Evolutionary conservation across 2,113 vertebrate species (phyloP), one percentile per base, ranked within the genome.

Genomic region (Pygoscelis adeliae): DNA sequence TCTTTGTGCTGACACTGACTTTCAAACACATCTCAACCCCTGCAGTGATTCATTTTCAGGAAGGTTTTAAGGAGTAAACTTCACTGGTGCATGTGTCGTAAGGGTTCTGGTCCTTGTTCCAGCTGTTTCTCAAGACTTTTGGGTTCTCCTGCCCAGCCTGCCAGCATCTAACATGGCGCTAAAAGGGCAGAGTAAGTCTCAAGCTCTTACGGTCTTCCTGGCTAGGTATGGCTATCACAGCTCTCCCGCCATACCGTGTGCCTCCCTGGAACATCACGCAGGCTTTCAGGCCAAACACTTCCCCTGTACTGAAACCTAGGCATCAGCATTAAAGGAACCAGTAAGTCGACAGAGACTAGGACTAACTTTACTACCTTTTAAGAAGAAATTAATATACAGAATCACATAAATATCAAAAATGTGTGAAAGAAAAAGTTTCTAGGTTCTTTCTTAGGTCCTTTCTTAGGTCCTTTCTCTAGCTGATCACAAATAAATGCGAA

Each of bases 171-270:
- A 78, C 22, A 29, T 2, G 26, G 15, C 2, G 5, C 56, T 71
- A 42, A 78, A 78, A 72, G 29, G 52, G 40, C 36, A 65, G 26
- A 74, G n/a, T 2, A 18, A 78, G 23, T 27, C 80, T 83, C 61
- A 38, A 70, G 16, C 13, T 70, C 36, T 66, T 46, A 9, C 5
- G 0, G 10, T 38, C 27, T 21, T 44, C n/a, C 27, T 61, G 49
- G 58, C 32, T 26, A 27, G 11, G 36, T 32, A 2, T 10, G 49
- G 29, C 34, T 62, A 34, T 19, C 38, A 21, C 22, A 78, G 65
- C 47, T 76, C 55, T 40, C 46, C 46, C 78, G 55, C 9, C 27
- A 27, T 0, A 42, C 1, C 25, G 16, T 0, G 1, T n/a, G 27
- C 13, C 29, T 49, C 32, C n/a, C 38, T 55, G 55, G 70, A 78